Base-by-base conservation (phyloP, 2,113 vertebrate genomes). In the Scartelaos histophorus region DNA sequence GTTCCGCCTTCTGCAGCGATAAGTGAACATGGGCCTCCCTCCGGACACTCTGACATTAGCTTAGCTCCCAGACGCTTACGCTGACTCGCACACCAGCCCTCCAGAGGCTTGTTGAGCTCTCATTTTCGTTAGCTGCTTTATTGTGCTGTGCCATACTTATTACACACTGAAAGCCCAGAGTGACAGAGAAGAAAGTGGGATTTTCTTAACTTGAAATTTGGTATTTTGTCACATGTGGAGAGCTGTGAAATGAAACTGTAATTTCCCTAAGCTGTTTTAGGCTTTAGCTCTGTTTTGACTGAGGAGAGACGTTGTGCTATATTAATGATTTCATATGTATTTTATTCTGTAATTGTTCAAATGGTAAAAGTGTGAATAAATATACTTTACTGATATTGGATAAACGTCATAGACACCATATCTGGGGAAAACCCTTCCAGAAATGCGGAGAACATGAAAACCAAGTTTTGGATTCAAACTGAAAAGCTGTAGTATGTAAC, bases 41-140 rank as follows among this genome's bases (percentile, higher is more conserved):
- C 9, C 62, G 64, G 79, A 81, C 71, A 73, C 78, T 7, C 53
- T 85, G 86, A 88, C 86, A 90, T 87, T 82, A 79, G 66, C 56
- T 76, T 15, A 3, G 56, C 29, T 81, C 77, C 73, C 75, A 77
- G 49, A 82, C 75, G 79, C 66, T 81, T 86, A 65, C 68, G 79
- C 77, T 81, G 77, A 85, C 75, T 80, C 69, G 77, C 72, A 80
- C 38, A 53, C 67, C 73, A 60, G 19, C 46, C 77, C 75, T 81
- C 54, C 43, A 29, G 51, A 80, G 76, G 46, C 53, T 81, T 43
- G 78, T 76, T 73, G 68, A 85, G 79, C 54, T 29, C 60, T 45
- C 35, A 24, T 60, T 49, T 81, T 61, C 77, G 71, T 76, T 12
- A 67, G 61, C 56, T 60, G 68, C 68, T 54, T 67, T 61, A 58